These are phyloP conservation scores for Podarcis raffonei DNA, from an alignment of 2,113 vertebrate species.

Conservation along the genomic window DNA sequence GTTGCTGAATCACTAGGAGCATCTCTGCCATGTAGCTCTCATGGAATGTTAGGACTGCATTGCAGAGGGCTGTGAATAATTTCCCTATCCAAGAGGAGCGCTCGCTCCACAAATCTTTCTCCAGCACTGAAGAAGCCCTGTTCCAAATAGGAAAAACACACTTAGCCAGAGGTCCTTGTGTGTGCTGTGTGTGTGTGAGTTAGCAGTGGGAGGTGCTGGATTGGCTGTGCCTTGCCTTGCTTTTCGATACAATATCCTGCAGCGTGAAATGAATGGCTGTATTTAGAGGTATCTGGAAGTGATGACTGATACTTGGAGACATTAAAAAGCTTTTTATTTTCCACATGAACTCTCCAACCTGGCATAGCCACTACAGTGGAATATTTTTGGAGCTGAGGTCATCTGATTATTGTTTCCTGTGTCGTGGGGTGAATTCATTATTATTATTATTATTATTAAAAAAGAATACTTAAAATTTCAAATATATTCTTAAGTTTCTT, in stretches of 20 bases:
- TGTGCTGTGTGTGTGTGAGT: constrained; percentile 54
- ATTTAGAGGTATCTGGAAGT: constrained; percentile 76
- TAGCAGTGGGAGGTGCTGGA: constrained; percentile 64
- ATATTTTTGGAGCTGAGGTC: constrained; percentile 71
- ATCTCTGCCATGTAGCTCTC: constrained; percentile 38
- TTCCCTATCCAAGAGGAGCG: constrained; percentile 30
- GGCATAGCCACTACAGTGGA: constrained; percentile 67
- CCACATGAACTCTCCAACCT: constrained; percentile 75
- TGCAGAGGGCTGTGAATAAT: constrained; percentile 58
- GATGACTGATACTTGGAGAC: constrained; percentile 73
- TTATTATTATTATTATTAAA: constrained; percentile 39
- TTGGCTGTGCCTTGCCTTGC: constrained; percentile 66
- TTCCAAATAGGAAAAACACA: constrained; percentile 74
- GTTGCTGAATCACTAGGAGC: constrained; percentile 48
- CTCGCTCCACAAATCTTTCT: constrained; percentile 24
- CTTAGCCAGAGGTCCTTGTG: constrained; percentile 63
- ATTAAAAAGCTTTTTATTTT: constrained; percentile 74
- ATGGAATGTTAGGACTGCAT: constrained; percentile 49
- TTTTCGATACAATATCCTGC: constrained; percentile 73
- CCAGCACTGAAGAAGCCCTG: constrained; percentile 62
- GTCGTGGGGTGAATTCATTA: constrained; percentile 72
- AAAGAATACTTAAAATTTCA: constrained; percentile 41
- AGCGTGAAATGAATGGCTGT: constrained; percentile 70
- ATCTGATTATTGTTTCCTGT: constrained; percentile 76
- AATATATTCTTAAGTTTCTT: constrained; percentile 54